Base-by-base conservation (phyloP, 2,797 vertebrate genomes). In the Enteromius thamalakanensis region DNA sequence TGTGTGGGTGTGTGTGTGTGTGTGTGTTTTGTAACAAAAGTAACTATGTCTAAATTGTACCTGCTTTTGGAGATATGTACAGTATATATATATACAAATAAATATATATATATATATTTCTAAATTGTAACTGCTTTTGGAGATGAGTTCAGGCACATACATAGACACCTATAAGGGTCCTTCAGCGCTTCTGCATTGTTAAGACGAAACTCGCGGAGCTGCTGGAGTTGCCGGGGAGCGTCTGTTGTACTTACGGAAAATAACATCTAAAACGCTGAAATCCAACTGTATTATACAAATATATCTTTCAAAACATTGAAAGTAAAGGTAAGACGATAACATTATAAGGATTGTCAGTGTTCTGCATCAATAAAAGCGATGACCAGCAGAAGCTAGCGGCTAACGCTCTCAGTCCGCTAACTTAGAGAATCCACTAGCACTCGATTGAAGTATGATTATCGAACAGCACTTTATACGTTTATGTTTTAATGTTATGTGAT, bases 171-270 rank as follows among this genome's bases (percentile, higher is more conserved):
- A 1, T 14, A 58, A 83, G 91, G 93, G 90, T 92, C 91, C 92
- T 90, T 87, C 87, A 91, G 91, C 90, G 51, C 65, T 85, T 89
- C 88, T 87, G 88, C 88, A 88, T 85, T 81, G 84, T 87, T 81
- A 82, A 81, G 76, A 79, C 81, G 74, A 65, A 42, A 47, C 80
- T 88, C 53, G 81, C 79, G 76, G 37, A 78, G 72, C 53, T 71
- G 84, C 74, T 86, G 87, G 87, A 90, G 88, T 91, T 87, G 87
- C 90, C 85, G 89, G 91, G 85, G 86, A 90, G 88, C 88, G 74
- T 70, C 51, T 77, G 81, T 37, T 70, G 3, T 49, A 49, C 21
- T 34, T 15, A 9, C 7, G 70, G 26, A 40, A 49, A 76, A 70
- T 12, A 77, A 70, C 51, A 60, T 69, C 40, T 47, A 23, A 78